A percentile compares a stretch with the other conserved stretches of the same genome.
These are phyloP conservation scores for Craterocephalus amniculus DNA, from an alignment of 2,797 vertebrate genomes.

Conservation along the genomic window DNA sequence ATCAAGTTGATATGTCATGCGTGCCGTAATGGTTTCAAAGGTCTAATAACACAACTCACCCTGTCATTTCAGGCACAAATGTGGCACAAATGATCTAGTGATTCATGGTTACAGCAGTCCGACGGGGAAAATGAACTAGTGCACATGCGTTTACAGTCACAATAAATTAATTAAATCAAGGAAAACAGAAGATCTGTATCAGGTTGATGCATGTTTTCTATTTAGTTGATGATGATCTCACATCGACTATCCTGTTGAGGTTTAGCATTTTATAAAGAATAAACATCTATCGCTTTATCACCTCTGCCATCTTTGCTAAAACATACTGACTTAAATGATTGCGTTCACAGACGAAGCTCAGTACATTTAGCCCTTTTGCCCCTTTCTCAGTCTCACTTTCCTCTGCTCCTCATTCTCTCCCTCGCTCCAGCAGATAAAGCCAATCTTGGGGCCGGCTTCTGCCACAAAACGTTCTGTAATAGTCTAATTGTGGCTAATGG, in stretches of 20 bases:
- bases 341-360: constrained; percentile 24
- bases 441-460: constrained; percentile 81
- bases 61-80: constrained; percentile 59
- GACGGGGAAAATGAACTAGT: constrained; percentile 21
- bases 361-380: constrained; percentile 31
- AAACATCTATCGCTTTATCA: not conserved
- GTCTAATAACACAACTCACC: constrained; percentile 55
- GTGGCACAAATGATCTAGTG: constrained; percentile 65
- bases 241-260: not conserved
- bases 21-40: constrained; percentile 56
- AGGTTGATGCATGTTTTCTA: not conserved
- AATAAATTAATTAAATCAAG: constrained; percentile 8
- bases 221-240: constrained; percentile 9
- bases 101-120: constrained; percentile 45
- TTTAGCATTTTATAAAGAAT: not conserved
- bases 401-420: constrained; percentile 25
- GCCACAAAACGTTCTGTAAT: constrained; percentile 99
- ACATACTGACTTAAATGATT: constrained; percentile 8
- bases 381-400: constrained; percentile 11
- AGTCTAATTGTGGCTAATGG: constrained; percentile 99
- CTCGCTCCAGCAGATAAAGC: constrained; percentile 70
- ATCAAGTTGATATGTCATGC: constrained; percentile 72
- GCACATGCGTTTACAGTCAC: constrained; percentile 1
- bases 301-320: not conserved
- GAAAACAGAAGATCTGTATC: constrained; percentile 17